These are phyloP conservation scores for Oophaga sylvatica DNA, from an alignment of 2,797 vertebrate genomes.

Conservation along the genomic window DNA sequence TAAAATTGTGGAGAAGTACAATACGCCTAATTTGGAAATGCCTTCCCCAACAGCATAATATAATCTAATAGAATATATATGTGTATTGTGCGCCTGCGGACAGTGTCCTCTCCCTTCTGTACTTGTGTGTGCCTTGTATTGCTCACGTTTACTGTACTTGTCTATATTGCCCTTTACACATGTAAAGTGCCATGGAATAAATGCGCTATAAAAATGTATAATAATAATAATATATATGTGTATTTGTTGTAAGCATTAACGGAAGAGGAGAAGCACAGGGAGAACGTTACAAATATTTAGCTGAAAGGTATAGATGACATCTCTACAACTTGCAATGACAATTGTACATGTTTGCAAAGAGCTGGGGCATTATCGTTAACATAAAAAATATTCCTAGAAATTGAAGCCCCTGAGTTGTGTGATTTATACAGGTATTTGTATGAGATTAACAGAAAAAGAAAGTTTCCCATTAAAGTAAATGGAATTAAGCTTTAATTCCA, in stretches of 20 bases:
- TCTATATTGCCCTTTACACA: no score
- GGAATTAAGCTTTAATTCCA: no score
- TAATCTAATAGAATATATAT: conserved; percentile 20
- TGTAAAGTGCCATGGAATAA: no score
- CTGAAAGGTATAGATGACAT: conserved; percentile 13
- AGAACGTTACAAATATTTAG: neutral
- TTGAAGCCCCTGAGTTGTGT: neutral
- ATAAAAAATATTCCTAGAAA: neutral
- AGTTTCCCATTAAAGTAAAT: no score
- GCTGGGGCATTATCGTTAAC: neutral
- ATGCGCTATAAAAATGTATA: no score
- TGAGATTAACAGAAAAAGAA: neutral
- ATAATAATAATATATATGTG: no score
- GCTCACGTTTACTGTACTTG: no score
- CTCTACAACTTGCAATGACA: neutral
- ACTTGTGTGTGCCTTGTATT: no score
- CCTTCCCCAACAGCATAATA: neutral
- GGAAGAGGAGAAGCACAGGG: neutral
- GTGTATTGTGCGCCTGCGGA: no score
- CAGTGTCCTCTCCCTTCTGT: no score
- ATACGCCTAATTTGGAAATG: conserved; percentile 5
- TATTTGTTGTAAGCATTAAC: conserved; percentile 1
- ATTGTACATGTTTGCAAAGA: neutral
- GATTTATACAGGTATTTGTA: neutral
- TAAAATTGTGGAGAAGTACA: conserved; percentile 29